phyloP scores from a whole-genome alignment of 1,140 invertebrate genomes.

The Probaryconus sp. region DNA sequence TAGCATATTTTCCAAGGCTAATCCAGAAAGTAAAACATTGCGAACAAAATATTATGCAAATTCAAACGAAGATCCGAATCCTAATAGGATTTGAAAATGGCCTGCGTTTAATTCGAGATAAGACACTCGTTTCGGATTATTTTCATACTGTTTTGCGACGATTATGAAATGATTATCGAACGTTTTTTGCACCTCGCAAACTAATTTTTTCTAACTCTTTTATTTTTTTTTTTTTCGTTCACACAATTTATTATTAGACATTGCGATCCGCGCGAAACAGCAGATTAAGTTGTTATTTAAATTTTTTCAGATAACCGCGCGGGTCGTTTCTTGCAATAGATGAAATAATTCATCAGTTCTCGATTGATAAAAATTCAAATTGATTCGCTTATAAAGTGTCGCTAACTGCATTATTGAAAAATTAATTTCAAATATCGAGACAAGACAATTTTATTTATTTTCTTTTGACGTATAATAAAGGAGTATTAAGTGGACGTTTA shows the following conservation, averaged over 20 bases:
- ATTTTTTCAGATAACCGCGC: too few species aligned
- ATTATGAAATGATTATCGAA: constrained; percentile 4
- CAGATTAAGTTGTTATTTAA: too few species aligned
- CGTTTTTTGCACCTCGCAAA: too few species aligned
- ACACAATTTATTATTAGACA: too few species aligned
- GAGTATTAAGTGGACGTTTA: constrained; percentile 24
- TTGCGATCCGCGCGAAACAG: too few species aligned
- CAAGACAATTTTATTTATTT: constrained; percentile 26
- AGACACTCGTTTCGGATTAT: constrained; percentile 36
- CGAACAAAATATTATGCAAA: constrained; percentile 55
- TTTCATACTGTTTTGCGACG: constrained; percentile 8
- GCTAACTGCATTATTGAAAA: constrained; percentile 3
- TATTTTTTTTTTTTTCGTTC: too few species aligned
- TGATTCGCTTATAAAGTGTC: not conserved
- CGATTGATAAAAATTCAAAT: not conserved
- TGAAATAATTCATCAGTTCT: not conserved
- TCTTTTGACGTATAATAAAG: constrained; percentile 40
- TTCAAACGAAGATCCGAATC: constrained; percentile 40
- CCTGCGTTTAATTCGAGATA: constrained; percentile 26
- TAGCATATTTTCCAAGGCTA: constrained; percentile 41
- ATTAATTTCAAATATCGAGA: constrained; percentile 19
- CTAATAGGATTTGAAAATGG: constrained; percentile 46
- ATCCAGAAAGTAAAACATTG: constrained; percentile 46
- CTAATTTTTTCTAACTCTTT: too few species aligned
- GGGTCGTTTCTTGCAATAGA: constrained; percentile 10